Evolutionary conservation across 1,140 invertebrate genomes (phyloP).

Genomic region (Lepidurus apus): DNA sequence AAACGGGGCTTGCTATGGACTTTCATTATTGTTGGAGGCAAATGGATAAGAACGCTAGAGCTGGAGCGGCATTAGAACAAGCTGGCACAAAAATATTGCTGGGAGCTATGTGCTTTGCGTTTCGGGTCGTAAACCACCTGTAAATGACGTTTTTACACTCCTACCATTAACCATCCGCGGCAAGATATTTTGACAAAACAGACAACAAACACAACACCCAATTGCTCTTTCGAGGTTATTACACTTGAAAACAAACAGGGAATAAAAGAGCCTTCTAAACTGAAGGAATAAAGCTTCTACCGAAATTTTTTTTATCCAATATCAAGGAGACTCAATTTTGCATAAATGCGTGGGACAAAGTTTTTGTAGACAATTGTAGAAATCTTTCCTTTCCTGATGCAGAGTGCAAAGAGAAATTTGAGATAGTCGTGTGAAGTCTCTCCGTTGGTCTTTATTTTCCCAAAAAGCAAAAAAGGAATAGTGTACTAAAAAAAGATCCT

Average conservation of each 20-base stretch:
- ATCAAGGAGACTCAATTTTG: no score
- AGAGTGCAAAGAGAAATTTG: no score
- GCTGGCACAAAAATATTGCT: neutral
- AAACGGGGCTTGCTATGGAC: neutral
- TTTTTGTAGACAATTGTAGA: no score
- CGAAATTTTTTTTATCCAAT: no score
- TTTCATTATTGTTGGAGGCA: neutral
- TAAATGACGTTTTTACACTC: constrained; percentile 16
- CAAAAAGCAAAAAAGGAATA: neutral
- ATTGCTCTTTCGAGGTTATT: neutral
- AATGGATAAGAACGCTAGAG: neutral
- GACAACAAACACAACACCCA: neutral
- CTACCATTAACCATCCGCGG: neutral
- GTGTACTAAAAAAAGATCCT: neutral
- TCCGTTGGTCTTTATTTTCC: neutral
- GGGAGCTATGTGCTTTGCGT: neutral
- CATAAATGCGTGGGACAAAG: no score
- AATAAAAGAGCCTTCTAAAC: neutral
- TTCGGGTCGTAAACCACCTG: constrained; percentile 4
- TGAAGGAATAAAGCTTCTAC: neutral
- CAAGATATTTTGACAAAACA: neutral
- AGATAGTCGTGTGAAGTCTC: no score
- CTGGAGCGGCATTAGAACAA: neutral
- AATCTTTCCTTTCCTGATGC: no score
- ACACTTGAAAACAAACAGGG: neutral